phyloP scores from a whole-genome alignment of 2,888 invertebrate genomes.

The Lutraria lutraria region DNA sequence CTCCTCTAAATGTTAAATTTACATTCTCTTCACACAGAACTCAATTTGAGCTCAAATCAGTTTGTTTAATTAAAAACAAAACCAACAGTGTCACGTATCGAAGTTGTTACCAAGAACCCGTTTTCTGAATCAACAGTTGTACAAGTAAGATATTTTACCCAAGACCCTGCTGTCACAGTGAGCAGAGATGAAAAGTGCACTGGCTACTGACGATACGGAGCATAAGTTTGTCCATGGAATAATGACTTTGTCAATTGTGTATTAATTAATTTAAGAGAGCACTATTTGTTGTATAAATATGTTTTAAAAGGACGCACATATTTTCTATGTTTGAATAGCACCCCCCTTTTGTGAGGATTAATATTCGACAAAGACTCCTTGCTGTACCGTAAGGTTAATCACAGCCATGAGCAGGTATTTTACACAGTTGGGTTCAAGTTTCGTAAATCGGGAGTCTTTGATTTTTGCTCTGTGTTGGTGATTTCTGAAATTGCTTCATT shows the following conservation, averaged over 20 bases:
- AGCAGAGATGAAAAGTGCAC: not conserved
- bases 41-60: not conserved
- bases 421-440: not conserved
- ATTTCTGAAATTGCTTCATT: not conserved
- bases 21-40: not conserved
- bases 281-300: not conserved
- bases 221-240: not conserved
- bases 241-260: not conserved
- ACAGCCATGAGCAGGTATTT: not conserved
- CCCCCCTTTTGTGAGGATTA: not conserved
- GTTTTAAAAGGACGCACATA: not conserved
- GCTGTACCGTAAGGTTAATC: not conserved
- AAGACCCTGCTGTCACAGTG: not conserved
- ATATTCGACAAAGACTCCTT: not conserved
- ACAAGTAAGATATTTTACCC: not conserved
- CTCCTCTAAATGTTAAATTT: not conserved
- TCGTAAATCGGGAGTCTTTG: not conserved
- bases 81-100: not conserved
- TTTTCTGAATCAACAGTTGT: not conserved
- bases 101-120: not conserved
- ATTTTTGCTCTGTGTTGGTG: constrained; percentile 7
- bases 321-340: not conserved
- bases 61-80: not conserved
- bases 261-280: not conserved
- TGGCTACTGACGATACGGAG: not conserved